Percentiles rank a stretch among this genome's conserved stretches.
These are phyloP conservation scores for Troides helena DNA, from an alignment of 2,888 invertebrate species.

Conservation along the genomic window DNA sequence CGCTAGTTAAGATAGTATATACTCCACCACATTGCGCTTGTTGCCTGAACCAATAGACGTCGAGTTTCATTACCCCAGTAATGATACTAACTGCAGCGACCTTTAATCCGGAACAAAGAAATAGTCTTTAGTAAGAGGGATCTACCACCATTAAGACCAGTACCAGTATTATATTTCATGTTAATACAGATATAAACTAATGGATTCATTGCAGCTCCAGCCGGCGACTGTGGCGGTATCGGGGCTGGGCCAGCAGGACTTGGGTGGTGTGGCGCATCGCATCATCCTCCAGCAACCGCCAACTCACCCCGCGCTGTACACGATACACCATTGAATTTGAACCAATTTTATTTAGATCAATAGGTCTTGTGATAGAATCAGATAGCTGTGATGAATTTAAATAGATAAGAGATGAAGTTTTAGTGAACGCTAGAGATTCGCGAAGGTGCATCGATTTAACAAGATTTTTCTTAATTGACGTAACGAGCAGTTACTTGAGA, in stretches of 20 bases:
- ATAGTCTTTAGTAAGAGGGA: no score
- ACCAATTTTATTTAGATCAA: no score
- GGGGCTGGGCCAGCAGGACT: slow-evolving; percentile 54
- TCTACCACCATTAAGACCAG: no score
- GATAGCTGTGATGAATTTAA: background rate
- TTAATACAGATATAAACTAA: background rate
- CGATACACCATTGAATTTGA: slow-evolving; percentile 61
- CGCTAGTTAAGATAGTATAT: no score
- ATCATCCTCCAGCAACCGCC: slow-evolving; percentile 74
- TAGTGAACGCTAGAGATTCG: background rate
- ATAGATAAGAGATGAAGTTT: background rate
- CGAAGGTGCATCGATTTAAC: background rate
- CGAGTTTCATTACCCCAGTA: no score
- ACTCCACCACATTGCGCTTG: no score
- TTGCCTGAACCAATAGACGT: no score
- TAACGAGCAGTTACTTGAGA: no score
- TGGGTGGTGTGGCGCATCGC: slow-evolving; percentile 58
- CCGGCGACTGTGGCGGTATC: slow-evolving; percentile 63
- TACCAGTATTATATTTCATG: background rate
- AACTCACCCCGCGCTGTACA: slow-evolving; percentile 69
- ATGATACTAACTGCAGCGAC: no score
- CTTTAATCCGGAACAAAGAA: no score
- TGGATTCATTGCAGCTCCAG: slow-evolving; percentile 50
- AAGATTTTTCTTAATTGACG: no score
- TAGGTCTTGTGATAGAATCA: background rate